Conservation (phyloP, 2,113 vertebrate species). For the Antechinus flavipes region DNA sequence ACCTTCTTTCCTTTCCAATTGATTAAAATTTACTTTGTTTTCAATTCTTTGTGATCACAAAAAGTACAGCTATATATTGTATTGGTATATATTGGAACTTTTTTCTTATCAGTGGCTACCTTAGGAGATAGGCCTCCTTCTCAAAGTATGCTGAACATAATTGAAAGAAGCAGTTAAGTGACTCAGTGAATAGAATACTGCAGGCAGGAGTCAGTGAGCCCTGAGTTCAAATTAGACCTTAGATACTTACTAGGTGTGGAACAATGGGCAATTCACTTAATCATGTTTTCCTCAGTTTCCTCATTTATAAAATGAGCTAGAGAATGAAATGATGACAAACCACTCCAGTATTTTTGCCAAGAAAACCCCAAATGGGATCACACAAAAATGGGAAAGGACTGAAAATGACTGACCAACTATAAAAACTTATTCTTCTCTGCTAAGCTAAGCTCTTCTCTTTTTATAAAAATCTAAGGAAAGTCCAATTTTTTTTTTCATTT, state of each 20-base stretch:
- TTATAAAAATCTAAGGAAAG: not conserved
- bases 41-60: not conserved
- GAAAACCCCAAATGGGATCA: not conserved
- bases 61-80: not conserved
- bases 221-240: not conserved
- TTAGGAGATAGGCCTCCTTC: not conserved
- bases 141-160: not conserved
- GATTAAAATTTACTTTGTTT: not conserved
- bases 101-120: not conserved
- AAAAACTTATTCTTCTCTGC: not conserved
- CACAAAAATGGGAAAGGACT: no score
- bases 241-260: constrained; percentile 7
- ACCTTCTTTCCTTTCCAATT: not conserved
- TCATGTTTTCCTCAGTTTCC: not conserved
- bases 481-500: not conserved
- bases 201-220: no score
- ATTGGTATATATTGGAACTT: not conserved
- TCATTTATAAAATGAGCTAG: constrained; percentile 6
- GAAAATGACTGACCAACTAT: no score
- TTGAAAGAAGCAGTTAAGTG: no score
- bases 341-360: not conserved
- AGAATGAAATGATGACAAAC: not conserved
- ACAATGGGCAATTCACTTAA: constrained; percentile 13
- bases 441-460: not conserved
- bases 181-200: no score